phyloP scores from a whole-genome alignment of 2,797 vertebrate species.

The Malurus splendens region DNA sequence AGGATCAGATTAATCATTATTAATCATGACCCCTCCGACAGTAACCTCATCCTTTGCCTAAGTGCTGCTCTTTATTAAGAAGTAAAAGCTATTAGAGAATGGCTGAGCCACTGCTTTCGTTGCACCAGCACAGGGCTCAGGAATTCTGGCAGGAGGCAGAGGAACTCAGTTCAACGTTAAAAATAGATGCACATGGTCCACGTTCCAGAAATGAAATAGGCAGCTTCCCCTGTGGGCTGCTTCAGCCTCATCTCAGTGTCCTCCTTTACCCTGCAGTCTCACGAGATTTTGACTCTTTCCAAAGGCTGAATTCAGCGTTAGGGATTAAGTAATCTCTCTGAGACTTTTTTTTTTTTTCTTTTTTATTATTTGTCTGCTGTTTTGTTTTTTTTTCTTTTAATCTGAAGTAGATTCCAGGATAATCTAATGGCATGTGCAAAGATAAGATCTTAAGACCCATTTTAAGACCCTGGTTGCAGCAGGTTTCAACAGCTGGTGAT shows the following conservation, averaged over 20 bases:
- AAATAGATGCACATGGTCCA: conserved; percentile 18
- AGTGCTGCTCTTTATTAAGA: conserved; percentile 68
- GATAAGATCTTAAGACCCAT: not conserved
- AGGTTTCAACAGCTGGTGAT: not conserved
- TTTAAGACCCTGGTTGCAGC: not conserved
- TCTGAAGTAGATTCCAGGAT: not conserved
- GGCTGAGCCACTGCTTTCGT: not conserved
- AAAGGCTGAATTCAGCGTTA: not conserved
- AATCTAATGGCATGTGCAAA: rapidly evolving
- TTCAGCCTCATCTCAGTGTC: not conserved
- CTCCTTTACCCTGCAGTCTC: not conserved
- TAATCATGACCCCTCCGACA: conserved; percentile 67
- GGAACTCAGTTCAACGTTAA: conserved; percentile 15
- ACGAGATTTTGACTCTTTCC: not conserved
- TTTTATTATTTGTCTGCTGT: not conserved
- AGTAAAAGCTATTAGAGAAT: conserved; percentile 54
- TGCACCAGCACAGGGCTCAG: not conserved
- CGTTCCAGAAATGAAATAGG: conserved; percentile 37
- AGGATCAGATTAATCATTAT: conserved; percentile 75
- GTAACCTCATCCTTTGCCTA: conserved; percentile 68
- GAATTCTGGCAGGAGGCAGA: conserved; percentile 30
- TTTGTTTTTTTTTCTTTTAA: not conserved
- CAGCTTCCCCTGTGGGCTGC: conserved; percentile 13
- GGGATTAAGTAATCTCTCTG: not conserved
- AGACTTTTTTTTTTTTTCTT: not conserved